Percentiles rank a stretch among this genome's conserved stretches.
Conservation (phyloP, 2,797 vertebrate species). For the Eulemur rubriventer region DNA sequence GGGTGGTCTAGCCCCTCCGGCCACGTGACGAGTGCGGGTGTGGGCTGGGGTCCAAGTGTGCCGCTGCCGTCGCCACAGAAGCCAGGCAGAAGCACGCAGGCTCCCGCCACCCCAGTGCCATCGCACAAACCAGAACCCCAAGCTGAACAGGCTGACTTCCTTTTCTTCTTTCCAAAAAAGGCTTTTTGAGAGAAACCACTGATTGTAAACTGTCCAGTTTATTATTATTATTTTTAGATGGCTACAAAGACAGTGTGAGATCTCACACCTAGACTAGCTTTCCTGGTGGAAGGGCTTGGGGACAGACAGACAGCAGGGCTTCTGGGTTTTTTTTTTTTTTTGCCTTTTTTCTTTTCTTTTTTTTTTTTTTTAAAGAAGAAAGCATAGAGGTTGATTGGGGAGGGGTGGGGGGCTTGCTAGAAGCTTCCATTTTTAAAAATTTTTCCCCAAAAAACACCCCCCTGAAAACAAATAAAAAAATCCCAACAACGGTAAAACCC, state of each 20-base stretch:
- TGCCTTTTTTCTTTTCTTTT: conserved; percentile 67
- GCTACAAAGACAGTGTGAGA: conserved; percentile 91
- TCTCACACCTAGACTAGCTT: conserved; percentile 91
- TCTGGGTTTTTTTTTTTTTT: neutral
- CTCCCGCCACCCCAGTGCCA: neutral
- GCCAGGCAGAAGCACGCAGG: neutral
- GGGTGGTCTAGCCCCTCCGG: conserved; percentile 54
- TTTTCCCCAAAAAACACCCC: conserved; percentile 85
- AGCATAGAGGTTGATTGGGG: conserved; percentile 84
- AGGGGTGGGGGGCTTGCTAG: conserved; percentile 83
- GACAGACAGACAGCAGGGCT: conserved; percentile 87
- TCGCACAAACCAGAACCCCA: conserved; percentile 22
- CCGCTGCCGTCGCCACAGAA: neutral
- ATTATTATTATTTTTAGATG: conserved; percentile 85
- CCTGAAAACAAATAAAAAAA: conserved; percentile 66
- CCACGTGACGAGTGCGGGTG: accelerated
- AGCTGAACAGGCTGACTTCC: neutral
- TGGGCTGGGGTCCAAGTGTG: neutral
- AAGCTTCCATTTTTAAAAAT: conserved; percentile 87
- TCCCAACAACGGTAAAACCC: conserved; percentile 81
- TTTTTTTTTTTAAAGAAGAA: conserved; percentile 86
- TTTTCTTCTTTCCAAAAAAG: conserved; percentile 66
- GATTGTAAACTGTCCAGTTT: conserved; percentile 94
- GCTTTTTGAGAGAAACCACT: conserved; percentile 88
- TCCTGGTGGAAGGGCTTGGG: conserved; percentile 85